Base-by-base conservation (phyloP, 2,797 vertebrate genomes). In the Ataeniobius toweri region DNA sequence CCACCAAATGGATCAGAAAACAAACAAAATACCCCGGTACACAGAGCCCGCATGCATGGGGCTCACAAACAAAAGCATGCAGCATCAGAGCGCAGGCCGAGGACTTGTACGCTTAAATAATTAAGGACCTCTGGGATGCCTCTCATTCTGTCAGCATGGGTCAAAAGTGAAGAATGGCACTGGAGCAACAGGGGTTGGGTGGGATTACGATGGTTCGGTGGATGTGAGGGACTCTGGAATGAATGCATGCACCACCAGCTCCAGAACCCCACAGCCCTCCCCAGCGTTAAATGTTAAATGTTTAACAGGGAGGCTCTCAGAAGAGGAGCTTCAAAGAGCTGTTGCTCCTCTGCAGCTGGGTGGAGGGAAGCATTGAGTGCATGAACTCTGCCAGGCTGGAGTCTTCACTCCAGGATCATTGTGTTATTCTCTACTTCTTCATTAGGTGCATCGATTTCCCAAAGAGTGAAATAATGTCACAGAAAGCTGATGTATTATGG, bases 61-160 rank as follows among this genome's bases (percentile, higher is more conserved):
- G 51, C 75, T 63, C 79, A 73, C 77, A 89, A 88, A 92, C 86
- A 89, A 86, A 86, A 85, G 81, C 83, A 36, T 59, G 78, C 76
- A 18, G 83, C 79, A 87, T 85, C 75, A 82, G 84, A 89, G 85
- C 3, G 0, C 76, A 72, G 78, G 82, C 77, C 10, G 83, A 79
- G 85, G 86, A 88, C 86, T 87, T 89, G 92, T 89, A 83, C 75
- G 1, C 71, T 71, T 94, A 58, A 93, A 94, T 94, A 92, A 94
- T 94, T 93, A 79, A 94, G 88, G 83, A 77, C 41, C 85, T 85
- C 78, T 75, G 85, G 83, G 88, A 89, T 72, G 87, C 83, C 87
- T 89, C 84, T 85, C 74, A n/a, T 84, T 83, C 87, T 86, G 87
- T 83, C 90, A 91, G 90, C 86, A 48, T 81, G 87, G 89, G 91